Conservation (phyloP, 2,888 invertebrate genomes). For the Scaptomyza flava region DNA sequence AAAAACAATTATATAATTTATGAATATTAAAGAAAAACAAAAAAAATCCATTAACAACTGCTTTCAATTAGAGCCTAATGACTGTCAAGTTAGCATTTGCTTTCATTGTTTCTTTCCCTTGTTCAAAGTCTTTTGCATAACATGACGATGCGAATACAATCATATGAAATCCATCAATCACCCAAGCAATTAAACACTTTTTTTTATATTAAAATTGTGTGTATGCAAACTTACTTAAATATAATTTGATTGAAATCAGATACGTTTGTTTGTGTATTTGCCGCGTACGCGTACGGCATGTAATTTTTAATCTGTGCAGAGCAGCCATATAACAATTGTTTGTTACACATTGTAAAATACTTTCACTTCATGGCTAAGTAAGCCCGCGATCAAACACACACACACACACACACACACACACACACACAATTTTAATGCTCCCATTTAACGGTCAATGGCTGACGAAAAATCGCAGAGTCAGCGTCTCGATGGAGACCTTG, state of each 20-base stretch:
- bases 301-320: constrained; percentile 18
- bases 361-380: constrained; percentile 73
- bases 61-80: constrained; percentile 43
- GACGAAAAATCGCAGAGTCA: constrained; percentile 35
- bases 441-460: constrained; percentile 67
- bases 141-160: constrained; percentile 63
- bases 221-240: constrained; percentile 62
- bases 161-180: constrained; percentile 61
- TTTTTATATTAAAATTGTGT: constrained; percentile 66
- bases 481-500: constrained; percentile 53
- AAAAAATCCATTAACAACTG: constrained; percentile 36
- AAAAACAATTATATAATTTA: constrained; percentile 37
- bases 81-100: constrained; percentile 27
- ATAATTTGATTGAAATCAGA: constrained; percentile 65
- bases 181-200: constrained; percentile 64
- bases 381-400: constrained; percentile 40
- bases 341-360: constrained; percentile 56
- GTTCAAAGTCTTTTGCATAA: constrained; percentile 68
- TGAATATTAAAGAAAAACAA: constrained; percentile 12
- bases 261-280: constrained; percentile 41
- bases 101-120: constrained; percentile 26
- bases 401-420: too few relatives aligned
- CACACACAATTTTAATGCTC: constrained; percentile 8
- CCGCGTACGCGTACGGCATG: constrained; percentile 33
- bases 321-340: constrained; percentile 63